Base-by-base conservation (phyloP, 1,140 invertebrate species). In the Trachymyrmex septentrionalis region DNA sequence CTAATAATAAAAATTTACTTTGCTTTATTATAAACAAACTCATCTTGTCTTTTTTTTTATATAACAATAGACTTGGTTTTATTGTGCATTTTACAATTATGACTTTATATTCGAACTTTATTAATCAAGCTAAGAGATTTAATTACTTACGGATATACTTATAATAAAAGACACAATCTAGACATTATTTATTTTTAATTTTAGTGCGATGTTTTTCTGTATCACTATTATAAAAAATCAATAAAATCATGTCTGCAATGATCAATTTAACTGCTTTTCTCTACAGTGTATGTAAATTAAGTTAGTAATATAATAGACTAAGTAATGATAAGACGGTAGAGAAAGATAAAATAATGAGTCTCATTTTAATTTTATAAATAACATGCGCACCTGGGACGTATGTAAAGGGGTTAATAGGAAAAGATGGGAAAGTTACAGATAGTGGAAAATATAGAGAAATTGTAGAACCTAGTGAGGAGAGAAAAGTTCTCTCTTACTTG, bases 401-500 rank as follows among this genome's bases (percentile, higher is more conserved):
- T 16, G 14, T 27, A 66, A 64, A 66, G 61, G 14, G 61, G 38
- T 78, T 66, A 66, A 30, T n/a, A 66, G 38, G 57, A 84, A 84
- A 61, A 84, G 21, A 61, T 84, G 21, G 24, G 50, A n/a, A 73
- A 84, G 64, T 84, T 72, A 50, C 38, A 71, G 55, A 55, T 72
- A 61, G 34, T 73, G 38, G 77, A 67, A 55, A 80, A 30, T 53
- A 55, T 67, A 38, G 14, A 53, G 77, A 63, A 75, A 84, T 84
- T 75, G 57, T 61, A 34, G 38, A 84, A 50, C 7, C 73, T 24
- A 44, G 80, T 34, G 80, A 73, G 24, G 19, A 75, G 34, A 75
- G 80, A 27, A 84, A 84, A 84, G 80, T 84, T 84, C 55, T 84
- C 57, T 75, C 27, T 44, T 84, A 63, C 80, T 84, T 75, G 80